Percentiles rank a stretch among this genome's conserved stretches.
These are phyloP conservation scores for Conus betulinus DNA, from an alignment of 1,140 invertebrate species.

Conservation along the genomic window DNA sequence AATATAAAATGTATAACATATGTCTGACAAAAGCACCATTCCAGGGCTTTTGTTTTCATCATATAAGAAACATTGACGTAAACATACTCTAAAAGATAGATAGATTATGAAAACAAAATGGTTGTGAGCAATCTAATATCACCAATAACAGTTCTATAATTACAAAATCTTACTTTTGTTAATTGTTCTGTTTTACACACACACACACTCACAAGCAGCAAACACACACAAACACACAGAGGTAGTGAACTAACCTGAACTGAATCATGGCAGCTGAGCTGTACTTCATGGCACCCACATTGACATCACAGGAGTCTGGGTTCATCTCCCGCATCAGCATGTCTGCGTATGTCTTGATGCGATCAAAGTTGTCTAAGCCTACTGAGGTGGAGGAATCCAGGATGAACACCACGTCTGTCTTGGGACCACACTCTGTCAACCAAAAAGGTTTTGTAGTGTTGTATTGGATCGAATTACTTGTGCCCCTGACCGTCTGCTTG, in stretches of 20 bases:
- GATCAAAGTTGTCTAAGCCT: slow-evolving; percentile 58
- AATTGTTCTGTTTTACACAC: background rate
- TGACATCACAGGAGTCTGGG: slow-evolving; percentile 62
- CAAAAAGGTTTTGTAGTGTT: background rate
- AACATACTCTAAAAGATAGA: too few species aligned
- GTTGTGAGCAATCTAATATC: too few species aligned
- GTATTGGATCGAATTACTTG: background rate
- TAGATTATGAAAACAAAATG: too few species aligned
- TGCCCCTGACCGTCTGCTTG: too few species aligned
- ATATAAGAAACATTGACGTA: too few species aligned
- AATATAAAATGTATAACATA: too few species aligned
- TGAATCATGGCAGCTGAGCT: slow-evolving; percentile 66
- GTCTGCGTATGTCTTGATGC: slow-evolving; percentile 67
- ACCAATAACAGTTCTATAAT: too few species aligned
- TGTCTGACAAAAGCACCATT: too few species aligned
- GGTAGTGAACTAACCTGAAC: slow-evolving; percentile 55
- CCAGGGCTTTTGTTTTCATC: too few species aligned
- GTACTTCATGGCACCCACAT: slow-evolving; percentile 70
- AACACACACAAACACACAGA: background rate
- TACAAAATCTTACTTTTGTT: too few species aligned
- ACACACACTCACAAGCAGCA: background rate
- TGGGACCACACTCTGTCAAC: slow-evolving; percentile 61
- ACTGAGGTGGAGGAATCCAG: slow-evolving; percentile 71
- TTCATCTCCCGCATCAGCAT: slow-evolving; percentile 63
- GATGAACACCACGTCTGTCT: slow-evolving; percentile 71